These are phyloP conservation scores for Neomorphus geoffroyi DNA, from an alignment of 2,797 vertebrate genomes.

Conservation along the genomic window DNA sequence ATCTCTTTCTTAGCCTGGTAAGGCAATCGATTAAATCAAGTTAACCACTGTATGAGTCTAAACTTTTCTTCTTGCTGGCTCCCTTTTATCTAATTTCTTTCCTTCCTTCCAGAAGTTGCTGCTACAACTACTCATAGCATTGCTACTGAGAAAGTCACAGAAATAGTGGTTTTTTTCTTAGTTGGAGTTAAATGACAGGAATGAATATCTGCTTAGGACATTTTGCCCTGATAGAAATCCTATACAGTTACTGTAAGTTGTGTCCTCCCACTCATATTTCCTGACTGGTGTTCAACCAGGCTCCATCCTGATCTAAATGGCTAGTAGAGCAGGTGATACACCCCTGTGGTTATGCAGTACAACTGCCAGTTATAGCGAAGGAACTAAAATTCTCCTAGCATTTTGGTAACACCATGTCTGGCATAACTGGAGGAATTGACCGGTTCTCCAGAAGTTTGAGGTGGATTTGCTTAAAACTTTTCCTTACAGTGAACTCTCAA, in stretches of 20 bases:
- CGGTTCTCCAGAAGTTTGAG: neutral
- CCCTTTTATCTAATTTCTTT: constrained; percentile 65
- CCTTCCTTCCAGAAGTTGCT: constrained; percentile 64
- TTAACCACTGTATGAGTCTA: constrained; percentile 17
- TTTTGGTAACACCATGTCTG: neutral
- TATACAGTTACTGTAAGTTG: neutral
- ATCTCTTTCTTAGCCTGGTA: constrained; percentile 27
- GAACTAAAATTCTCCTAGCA: neutral
- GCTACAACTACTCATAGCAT: constrained; percentile 54
- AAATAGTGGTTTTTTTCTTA: neutral
- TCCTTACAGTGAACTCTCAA: neutral
- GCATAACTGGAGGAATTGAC: neutral
- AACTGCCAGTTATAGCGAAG: neutral
- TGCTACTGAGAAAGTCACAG: constrained; percentile 32
- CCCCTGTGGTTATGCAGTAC: neutral
- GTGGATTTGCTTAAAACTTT: neutral
- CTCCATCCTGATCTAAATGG: neutral
- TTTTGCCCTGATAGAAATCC: neutral
- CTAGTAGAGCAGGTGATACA: neutral
- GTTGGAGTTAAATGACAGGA: constrained; percentile 22
- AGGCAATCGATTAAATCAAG: constrained; percentile 46
- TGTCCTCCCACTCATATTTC: neutral
- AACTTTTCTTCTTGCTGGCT: constrained; percentile 47
- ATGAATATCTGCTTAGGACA: neutral
- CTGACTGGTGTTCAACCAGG: neutral